Evolutionary conservation across 2,113 vertebrate species (phyloP).

Genomic region (Pardalotus punctatus): DNA sequence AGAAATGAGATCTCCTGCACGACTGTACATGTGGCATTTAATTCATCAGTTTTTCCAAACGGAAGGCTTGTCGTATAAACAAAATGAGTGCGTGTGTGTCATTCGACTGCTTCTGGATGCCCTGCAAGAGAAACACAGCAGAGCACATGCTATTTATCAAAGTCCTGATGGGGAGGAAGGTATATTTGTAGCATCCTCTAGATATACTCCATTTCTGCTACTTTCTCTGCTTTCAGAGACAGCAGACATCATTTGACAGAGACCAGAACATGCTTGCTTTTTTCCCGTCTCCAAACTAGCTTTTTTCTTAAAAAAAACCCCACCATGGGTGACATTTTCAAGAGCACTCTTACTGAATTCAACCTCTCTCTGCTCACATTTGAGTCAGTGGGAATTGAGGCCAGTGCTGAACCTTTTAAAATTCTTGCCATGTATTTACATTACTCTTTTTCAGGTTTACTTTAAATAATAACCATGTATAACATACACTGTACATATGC

Average conservation of each 20-base stretch:
- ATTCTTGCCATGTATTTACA: conserved; percentile 22
- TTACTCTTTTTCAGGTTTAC: conserved; percentile 14
- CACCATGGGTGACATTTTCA: background rate
- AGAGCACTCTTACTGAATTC: background rate
- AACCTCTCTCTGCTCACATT: background rate
- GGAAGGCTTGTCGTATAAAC: conserved; percentile 16
- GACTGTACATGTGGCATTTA: background rate
- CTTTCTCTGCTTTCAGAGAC: background rate
- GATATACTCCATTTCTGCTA: background rate
- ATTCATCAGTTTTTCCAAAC: background rate
- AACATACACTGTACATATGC: background rate
- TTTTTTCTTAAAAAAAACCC: background rate
- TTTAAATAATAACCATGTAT: background rate
- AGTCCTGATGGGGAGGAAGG: background rate
- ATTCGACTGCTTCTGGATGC: conserved; percentile 2
- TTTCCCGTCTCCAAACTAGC: background rate
- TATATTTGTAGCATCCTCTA: background rate
- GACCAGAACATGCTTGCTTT: background rate
- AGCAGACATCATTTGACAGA: background rate
- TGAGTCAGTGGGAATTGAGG: background rate
- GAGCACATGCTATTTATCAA: background rate
- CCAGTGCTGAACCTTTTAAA: background rate
- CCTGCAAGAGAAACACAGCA: background rate
- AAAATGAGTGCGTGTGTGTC: background rate
- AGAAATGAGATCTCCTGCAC: background rate